These are phyloP conservation scores for Xylota sylvarum DNA, from an alignment of 2,888 invertebrate species.

Conservation along the genomic window DNA sequence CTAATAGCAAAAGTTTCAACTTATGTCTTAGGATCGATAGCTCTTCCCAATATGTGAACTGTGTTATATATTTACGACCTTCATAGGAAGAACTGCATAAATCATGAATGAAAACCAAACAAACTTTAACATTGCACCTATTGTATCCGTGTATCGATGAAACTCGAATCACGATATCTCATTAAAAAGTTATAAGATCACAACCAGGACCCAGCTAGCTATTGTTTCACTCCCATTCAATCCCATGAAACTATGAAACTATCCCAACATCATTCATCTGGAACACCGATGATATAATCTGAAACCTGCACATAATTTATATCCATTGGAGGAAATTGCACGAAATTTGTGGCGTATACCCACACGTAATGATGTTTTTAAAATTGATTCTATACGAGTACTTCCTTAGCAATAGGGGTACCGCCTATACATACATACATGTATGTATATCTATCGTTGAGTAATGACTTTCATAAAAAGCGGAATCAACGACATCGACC, in stretches of 20 bases:
- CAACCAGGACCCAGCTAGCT: neutral
- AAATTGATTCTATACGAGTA: neutral
- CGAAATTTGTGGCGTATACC: constrained; percentile 2
- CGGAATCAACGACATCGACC: neutral
- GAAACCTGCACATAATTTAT: neutral
- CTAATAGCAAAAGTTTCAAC: too few relatives aligned
- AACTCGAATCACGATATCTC: neutral
- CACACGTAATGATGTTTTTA: neutral
- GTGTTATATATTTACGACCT: too few relatives aligned
- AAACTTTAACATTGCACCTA: neutral
- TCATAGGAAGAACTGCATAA: neutral
- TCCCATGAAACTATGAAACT: neutral
- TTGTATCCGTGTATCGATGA: neutral
- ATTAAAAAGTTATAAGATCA: constrained; percentile 1
- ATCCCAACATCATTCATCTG: neutral
- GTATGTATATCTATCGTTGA: neutral
- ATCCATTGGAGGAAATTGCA: neutral
- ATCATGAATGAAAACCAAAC: neutral
- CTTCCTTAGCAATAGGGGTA: constrained; percentile 1
- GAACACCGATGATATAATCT: neutral
- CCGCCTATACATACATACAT: neutral
- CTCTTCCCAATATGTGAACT: too few relatives aligned
- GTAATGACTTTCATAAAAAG: constrained; percentile 20
- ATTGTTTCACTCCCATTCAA: neutral
- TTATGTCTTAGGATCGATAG: too few relatives aligned